phyloP scores from a whole-genome alignment of 2,113 vertebrate species.

The Grus americana region DNA sequence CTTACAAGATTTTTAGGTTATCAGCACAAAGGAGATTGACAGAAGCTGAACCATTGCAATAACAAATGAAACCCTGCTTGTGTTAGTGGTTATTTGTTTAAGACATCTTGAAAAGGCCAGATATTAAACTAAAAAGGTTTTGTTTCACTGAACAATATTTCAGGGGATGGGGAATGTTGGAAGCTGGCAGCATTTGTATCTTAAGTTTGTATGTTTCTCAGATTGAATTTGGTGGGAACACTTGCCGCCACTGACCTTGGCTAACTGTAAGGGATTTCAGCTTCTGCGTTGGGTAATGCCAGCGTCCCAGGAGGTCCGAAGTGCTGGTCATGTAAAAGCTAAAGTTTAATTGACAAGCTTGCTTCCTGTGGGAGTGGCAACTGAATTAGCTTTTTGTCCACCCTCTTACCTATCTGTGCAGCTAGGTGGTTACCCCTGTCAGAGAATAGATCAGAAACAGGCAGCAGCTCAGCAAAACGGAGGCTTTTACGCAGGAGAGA shows the following conservation, averaged over 20 bases:
- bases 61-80: neutral
- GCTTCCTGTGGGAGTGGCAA: neutral
- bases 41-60: neutral
- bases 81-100: neutral
- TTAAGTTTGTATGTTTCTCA: neutral
- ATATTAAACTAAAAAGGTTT: neutral
- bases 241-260: neutral
- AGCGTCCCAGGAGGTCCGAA: neutral
- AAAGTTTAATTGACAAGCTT: neutral
- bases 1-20: neutral
- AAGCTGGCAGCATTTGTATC: neutral
- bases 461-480: neutral
- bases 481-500: neutral
- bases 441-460: neutral
- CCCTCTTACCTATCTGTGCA: neutral
- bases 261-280: neutral
- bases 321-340: neutral
- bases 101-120: neutral
- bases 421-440: neutral
- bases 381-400: neutral
- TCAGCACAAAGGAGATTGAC: neutral
- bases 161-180: neutral
- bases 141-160: neutral
- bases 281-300: neutral
- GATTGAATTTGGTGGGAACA: neutral